Conservation (phyloP, 2,797 vertebrate species). For the Bradypodion pumilum region DNA sequence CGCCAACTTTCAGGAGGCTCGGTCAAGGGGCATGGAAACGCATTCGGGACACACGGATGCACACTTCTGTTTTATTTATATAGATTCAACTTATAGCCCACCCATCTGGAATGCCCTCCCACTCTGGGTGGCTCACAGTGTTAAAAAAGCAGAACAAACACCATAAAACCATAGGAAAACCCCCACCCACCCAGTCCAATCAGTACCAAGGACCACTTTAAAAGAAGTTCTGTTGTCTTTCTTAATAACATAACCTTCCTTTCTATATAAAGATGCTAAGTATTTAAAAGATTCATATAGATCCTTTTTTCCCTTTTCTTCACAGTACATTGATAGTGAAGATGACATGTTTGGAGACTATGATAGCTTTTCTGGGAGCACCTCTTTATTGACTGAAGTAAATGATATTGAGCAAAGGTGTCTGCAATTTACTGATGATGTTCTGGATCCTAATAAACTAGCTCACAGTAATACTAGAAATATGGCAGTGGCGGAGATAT, state of each 20-base stretch:
- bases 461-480: not conserved
- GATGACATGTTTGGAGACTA: slow-evolving; percentile 91
- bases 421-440: slow-evolving; percentile 36
- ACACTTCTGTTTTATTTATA: too few species aligned
- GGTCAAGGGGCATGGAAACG: too few species aligned
- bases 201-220: not conserved
- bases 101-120: too few species aligned
- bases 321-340: slow-evolving; percentile 81
- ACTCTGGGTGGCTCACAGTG: too few species aligned
- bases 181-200: too few species aligned
- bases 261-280: not conserved
- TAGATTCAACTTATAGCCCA: too few species aligned
- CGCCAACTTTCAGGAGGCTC: too few species aligned
- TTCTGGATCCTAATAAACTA: not conserved
- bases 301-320: slow-evolving; percentile 1
- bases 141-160: too few species aligned
- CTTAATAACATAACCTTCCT: not conserved
- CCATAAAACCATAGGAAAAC: too few species aligned
- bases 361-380: slow-evolving; percentile 83
- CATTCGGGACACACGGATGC: too few species aligned
- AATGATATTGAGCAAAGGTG: slow-evolving; percentile 76
- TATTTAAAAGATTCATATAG: not conserved
- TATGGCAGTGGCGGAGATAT: not conserved
- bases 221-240: not conserved
- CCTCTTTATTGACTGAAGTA: slow-evolving; percentile 82